These are phyloP conservation scores for Tricholauxania praeusta DNA, from an alignment of 2,888 invertebrate genomes.

Conservation along the genomic window DNA sequence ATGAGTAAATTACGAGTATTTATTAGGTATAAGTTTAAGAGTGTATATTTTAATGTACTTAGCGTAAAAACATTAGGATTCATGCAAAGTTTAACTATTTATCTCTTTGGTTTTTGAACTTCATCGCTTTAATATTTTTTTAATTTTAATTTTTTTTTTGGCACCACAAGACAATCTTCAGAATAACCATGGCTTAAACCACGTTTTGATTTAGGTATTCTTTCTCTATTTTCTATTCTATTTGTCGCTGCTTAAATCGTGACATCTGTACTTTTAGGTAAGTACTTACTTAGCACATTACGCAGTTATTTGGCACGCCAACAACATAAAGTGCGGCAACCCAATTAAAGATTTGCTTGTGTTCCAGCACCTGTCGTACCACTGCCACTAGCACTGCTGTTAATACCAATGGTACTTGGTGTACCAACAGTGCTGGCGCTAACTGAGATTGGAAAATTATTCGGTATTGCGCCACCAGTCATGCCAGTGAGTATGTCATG, in stretches of 20 bases:
- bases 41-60: too few species aligned
- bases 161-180: conserved; percentile 26
- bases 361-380: conserved; percentile 38
- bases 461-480: conserved; percentile 19
- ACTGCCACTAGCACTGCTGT: conserved; percentile 30
- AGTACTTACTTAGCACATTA: background rate
- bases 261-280: too few species aligned
- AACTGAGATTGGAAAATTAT: conserved; percentile 8
- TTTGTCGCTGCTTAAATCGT: too few species aligned
- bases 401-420: conserved; percentile 30
- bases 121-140: conserved; percentile 7
- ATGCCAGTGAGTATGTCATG: conserved; percentile 62
- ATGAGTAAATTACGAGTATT: too few species aligned
- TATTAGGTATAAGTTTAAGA: too few species aligned
- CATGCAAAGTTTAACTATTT: background rate
- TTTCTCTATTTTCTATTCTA: too few species aligned
- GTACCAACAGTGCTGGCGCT: conserved; percentile 25
- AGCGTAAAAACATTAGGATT: conserved; percentile 7
- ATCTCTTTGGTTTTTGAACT: background rate
- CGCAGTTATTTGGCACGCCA: conserved; percentile 39
- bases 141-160: background rate
- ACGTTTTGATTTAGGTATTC: too few species aligned
- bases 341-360: conserved; percentile 56
- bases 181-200: too few species aligned
- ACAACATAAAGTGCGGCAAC: conserved; percentile 43